Evolutionary conservation across 2,797 vertebrate genomes (phyloP), one percentile per base, ranked within the genome.

Genomic region (Lindbergichthys nudifrons): DNA sequence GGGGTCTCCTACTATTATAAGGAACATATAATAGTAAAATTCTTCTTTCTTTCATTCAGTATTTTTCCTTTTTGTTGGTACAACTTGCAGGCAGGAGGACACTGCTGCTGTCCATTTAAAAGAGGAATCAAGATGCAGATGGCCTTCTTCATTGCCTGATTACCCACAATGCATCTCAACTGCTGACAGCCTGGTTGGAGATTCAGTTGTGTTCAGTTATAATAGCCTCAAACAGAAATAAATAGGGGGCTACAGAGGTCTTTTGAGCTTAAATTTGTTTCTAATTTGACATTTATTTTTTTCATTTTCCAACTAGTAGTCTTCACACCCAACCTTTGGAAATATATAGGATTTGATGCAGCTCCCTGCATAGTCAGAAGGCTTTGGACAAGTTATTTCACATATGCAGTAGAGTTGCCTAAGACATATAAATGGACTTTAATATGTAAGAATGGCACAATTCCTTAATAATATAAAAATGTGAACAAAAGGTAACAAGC

Each of bases 131-230:
- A 26, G 26, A 26, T 26, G 26, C 26, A 26, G 32, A 36, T 32
- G 32, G 7, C 32, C 32, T 36, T 36, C 32, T 36, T 2, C 32
- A 2, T 9, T 36, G 32, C 32, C 32, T 36, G 32, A 36, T 36
- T 52, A 15, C 19, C 50, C 50, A 52, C 50, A 52, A 62, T 62
- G 59, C 10, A 62, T 58, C 56, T 53, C 23, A 53, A 16, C 51
- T 23, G 3, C 23, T 53, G 12, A 58, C 36, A 58, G 56, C 36
- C 14, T 13, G 5, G 54, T 41, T 21, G 12, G n/a, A 58, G 0
- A 57, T 41, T 36, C 16, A 32, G 16, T 10, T 39, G 32, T 13
- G 16, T 57, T 56, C 18, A 36, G 54, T 4, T 39, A 39, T 14
- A 1, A 6, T 57, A 19, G 54, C 36, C 12, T 8, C 36, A 57